Evolutionary conservation across 2,797 vertebrate species (phyloP), one percentile per base, ranked within the genome.

Genomic region (Bryconaethiops microstoma): DNA sequence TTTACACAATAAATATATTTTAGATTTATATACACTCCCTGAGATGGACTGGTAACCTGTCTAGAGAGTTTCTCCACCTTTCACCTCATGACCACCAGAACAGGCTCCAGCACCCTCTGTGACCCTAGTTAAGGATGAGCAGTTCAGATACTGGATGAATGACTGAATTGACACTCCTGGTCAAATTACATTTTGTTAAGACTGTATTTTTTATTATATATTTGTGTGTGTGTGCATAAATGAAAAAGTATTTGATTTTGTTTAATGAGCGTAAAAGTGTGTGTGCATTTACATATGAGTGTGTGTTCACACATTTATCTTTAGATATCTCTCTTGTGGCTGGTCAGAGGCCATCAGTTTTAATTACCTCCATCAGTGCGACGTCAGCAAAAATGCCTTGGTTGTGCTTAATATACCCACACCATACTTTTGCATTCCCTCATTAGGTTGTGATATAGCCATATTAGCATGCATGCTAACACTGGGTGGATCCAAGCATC

Each of bases 351-450:
- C 90, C 91, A 91, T 89, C 86, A 88, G 90, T 94, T 91, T 92
- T 95, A 93, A 95, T 95, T 94, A 94, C 90, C 92, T 90, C 82
- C 87, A 89, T 88, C 91, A 92, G 87, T 86, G 90, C 91, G 0
- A 83, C 89, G 88, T 94, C 93, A 94, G 93, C 93, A 92, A 86
- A n/a, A 94, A 90, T 81, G 83, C 88, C 91, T 89, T 91, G 90
- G 92, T 93, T 91, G 90, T 86, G 87, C 85, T 88, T 92, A 94
- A 94, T 92, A 91, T 91, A 91, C 90, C 90, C 91, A 91, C 80
- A 87, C 90, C 88, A 88, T 85, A 87, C 83, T 45, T 48, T 68
- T 40, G 76, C 17, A 57, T 71, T 62, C 81, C 57, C 77, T 82
- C 80, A 73, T 80, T 84, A 82, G 83, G 29, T 68, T 45, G 10